A percentile compares a stretch with the other conserved stretches of the same genome.
phyloP scores from a whole-genome alignment of 2,888 invertebrate genomes.

The Zaprionus bogoriensis region DNA sequence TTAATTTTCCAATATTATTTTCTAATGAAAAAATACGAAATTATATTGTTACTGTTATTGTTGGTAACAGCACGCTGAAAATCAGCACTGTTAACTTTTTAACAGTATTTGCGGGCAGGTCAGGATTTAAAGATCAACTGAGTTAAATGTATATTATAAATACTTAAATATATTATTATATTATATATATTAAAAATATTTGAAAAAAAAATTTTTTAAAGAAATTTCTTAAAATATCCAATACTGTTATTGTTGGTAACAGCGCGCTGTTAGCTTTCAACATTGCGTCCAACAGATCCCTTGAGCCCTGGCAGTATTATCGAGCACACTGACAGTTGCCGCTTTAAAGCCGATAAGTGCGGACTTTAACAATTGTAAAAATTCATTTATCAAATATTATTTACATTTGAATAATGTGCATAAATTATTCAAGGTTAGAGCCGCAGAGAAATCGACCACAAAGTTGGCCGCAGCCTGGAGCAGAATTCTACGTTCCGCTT shows the following conservation, averaged over 20 bases:
- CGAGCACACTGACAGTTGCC: too few species aligned
- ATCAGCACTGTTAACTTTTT: not conserved
- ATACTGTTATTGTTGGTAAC: not conserved
- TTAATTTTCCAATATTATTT: too few species aligned
- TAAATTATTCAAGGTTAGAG: conserved; percentile 36
- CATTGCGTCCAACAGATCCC: not conserved
- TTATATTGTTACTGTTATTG: too few species aligned
- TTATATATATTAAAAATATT: too few species aligned
- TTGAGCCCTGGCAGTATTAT: not conserved
- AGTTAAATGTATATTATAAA: too few species aligned
- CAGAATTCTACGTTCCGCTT: not conserved
- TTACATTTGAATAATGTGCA: conserved; percentile 35
- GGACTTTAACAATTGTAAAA: conserved; percentile 22
- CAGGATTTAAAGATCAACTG: not conserved
- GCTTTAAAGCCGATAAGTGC: conserved; percentile 21
- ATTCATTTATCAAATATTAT: conserved; percentile 47
- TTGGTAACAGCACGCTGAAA: not conserved
- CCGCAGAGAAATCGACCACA: conserved; percentile 22
- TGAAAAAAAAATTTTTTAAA: too few species aligned
- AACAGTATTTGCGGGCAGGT: not conserved
- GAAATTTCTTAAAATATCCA: too few species aligned
- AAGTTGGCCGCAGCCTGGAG: conserved; percentile 8
- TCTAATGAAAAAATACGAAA: too few species aligned
- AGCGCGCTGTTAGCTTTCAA: too few species aligned
- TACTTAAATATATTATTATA: too few species aligned